Conservation (phyloP, 2,113 vertebrate species). For the Lophius piscatorius region DNA sequence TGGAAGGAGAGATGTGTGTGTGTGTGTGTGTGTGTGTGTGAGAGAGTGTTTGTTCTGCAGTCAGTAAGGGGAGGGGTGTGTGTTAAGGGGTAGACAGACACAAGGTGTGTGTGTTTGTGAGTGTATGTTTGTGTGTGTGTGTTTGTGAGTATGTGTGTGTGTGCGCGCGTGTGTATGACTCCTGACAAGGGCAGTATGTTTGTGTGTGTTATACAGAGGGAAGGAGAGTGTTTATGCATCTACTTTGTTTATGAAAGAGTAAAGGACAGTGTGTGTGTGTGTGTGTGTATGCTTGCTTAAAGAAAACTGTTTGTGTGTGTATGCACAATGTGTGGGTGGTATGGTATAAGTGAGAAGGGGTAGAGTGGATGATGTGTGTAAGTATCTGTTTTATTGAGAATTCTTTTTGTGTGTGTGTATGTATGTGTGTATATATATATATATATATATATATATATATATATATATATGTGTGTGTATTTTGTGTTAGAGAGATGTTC, state of each 20-base stretch:
- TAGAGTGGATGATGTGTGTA: slow-evolving; percentile 41
- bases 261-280: slow-evolving; percentile 69
- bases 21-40: slow-evolving; percentile 37
- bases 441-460: slow-evolving; percentile 36
- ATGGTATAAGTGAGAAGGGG: slow-evolving; percentile 59
- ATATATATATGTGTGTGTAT: slow-evolving; percentile 40
- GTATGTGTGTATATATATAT: slow-evolving; percentile 34
- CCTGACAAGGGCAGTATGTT: slow-evolving; percentile 70
- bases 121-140: slow-evolving; percentile 35
- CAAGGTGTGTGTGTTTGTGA: slow-evolving; percentile 66
- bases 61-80: slow-evolving; percentile 72
- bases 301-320: slow-evolving; percentile 49
- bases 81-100: slow-evolving; percentile 69
- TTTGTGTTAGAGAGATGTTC: slow-evolving; percentile 19
- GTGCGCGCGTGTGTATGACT: slow-evolving; percentile 28
- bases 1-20: too few species aligned
- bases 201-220: slow-evolving; percentile 71
- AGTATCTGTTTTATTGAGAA: slow-evolving; percentile 67
- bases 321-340: slow-evolving; percentile 65
- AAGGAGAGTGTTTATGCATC: slow-evolving; percentile 83
- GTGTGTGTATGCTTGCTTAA: slow-evolving; percentile 39
- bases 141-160: slow-evolving; percentile 34
- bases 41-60: slow-evolving; percentile 70
- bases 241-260: slow-evolving; percentile 85
- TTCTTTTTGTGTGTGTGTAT: slow-evolving; percentile 41